phyloP scores from a whole-genome alignment of 2,888 invertebrate genomes.

The Athripsodes cinereus region DNA sequence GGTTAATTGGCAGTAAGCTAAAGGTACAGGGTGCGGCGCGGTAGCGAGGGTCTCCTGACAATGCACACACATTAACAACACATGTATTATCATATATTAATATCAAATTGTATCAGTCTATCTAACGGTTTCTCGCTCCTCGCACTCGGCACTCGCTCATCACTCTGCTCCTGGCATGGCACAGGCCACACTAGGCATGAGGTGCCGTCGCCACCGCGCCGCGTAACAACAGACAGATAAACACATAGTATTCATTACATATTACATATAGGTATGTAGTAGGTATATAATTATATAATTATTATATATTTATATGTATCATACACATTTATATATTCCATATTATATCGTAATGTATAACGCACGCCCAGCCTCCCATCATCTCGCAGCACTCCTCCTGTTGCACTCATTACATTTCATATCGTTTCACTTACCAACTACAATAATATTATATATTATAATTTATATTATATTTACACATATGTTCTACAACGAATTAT shows the following conservation, averaged over 20 bases:
- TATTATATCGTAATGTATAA: not conserved
- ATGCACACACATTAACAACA: constrained; percentile 19
- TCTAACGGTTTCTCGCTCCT: not conserved
- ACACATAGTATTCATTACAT: not conserved
- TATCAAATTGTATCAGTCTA: not conserved
- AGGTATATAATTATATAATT: constrained; percentile 2
- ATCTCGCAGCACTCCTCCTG: constrained; percentile 10
- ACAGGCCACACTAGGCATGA: not conserved
- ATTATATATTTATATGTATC: no score
- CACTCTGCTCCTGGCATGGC: not conserved
- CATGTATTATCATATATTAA: constrained; percentile 14
- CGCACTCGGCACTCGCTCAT: not conserved
- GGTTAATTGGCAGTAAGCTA: constrained; percentile 39
- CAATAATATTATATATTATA: constrained; percentile 23
- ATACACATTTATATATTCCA: not conserved
- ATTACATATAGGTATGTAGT: not conserved
- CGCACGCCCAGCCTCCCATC: constrained; percentile 8
- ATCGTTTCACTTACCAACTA: constrained; percentile 26
- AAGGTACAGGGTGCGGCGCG: constrained; percentile 38
- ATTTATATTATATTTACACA: constrained; percentile 19
- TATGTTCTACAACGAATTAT: constrained; percentile 27
- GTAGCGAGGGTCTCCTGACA: constrained; percentile 19
- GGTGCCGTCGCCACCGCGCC: not conserved
- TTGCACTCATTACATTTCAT: not conserved
- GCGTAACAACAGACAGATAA: not conserved